A percentile compares a stretch with the other conserved stretches of the same genome.
Evolutionary conservation across 92 coral and sea anemone genomes (phyloP).

Genomic region (Porites evermanni): DNA sequence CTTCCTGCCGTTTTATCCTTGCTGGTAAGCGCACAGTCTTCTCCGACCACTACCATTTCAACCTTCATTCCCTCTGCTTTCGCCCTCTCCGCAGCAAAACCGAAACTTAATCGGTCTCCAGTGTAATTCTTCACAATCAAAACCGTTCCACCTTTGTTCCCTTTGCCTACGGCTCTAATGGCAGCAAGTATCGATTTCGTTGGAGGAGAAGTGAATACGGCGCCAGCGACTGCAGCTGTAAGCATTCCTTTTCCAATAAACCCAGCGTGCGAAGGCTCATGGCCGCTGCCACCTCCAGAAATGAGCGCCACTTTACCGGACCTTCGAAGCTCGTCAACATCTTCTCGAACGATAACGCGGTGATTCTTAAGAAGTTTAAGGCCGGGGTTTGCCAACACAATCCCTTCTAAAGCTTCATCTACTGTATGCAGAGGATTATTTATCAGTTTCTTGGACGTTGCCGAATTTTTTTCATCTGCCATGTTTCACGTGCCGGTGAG

Average conservation of each 20-base stretch:
- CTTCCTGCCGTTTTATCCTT: constrained; percentile 97
- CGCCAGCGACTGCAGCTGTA: constrained; percentile 96
- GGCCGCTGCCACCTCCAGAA: constrained; percentile 99
- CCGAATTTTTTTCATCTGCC: constrained; percentile 50
- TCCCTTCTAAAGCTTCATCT: constrained; percentile 94
- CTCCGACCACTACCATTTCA: constrained; percentile 95
- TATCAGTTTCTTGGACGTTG: constrained; percentile 77
- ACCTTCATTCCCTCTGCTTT: constrained; percentile 90
- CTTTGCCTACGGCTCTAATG: constrained; percentile 88
- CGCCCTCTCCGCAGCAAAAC: constrained; percentile 97
- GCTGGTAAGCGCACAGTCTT: constrained; percentile 96
- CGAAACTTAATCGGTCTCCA: constrained; percentile 94
- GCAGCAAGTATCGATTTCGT: constrained; percentile 94
- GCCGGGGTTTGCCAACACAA: constrained; percentile 85
- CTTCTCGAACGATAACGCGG: constrained; percentile 86
- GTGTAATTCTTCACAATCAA: constrained; percentile 98
- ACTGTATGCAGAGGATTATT: constrained; percentile 81
- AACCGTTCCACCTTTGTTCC: constrained; percentile 83
- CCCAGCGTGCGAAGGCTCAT: constrained; percentile 96
- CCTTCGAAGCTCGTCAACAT: constrained; percentile 71
- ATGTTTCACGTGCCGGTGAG: constrained; percentile 21
- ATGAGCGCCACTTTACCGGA: constrained; percentile 87
- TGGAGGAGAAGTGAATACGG: constrained; percentile 97
- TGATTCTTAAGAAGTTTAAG: constrained; percentile 81
- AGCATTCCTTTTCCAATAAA: constrained; percentile 96